Evolutionary conservation across 2,113 vertebrate species (phyloP).

Genomic region (Zapus hudsonius): DNA sequence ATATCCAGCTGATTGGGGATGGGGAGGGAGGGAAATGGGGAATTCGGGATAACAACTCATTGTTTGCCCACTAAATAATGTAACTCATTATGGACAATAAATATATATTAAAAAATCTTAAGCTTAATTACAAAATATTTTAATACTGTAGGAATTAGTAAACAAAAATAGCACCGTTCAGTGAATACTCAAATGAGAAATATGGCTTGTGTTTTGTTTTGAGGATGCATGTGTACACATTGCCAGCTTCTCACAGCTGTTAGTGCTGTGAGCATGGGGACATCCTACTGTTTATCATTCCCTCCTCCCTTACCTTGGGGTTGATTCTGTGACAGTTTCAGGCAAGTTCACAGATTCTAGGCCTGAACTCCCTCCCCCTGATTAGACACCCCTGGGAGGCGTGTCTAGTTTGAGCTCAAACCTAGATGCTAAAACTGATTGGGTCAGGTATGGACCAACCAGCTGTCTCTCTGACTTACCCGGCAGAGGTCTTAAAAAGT

Average conservation of each 20-base stretch:
- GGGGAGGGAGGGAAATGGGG: too few species aligned
- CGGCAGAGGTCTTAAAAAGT: too few species aligned
- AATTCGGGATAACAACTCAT: too few species aligned
- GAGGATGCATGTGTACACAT: background rate
- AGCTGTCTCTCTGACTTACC: too few species aligned
- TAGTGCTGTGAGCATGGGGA: background rate
- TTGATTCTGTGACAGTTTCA: too few species aligned
- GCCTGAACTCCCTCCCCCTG: too few species aligned
- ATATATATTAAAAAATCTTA: background rate
- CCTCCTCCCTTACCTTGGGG: background rate
- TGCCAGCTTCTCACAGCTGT: background rate
- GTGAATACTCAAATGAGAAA: background rate
- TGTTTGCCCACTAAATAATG: background rate
- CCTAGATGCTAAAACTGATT: too few species aligned
- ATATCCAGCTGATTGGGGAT: too few species aligned
- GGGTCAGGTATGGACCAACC: too few species aligned
- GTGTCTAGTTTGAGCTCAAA: too few species aligned
- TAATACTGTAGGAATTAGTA: background rate
- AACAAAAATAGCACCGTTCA: background rate
- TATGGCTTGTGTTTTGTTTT: background rate
- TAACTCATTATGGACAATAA: background rate
- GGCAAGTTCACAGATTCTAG: too few species aligned
- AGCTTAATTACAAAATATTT: background rate
- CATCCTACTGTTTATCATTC: background rate
- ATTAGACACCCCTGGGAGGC: too few species aligned